These are phyloP conservation scores for Lophius americanus DNA, from an alignment of 2,797 vertebrate genomes.

Conservation along the genomic window DNA sequence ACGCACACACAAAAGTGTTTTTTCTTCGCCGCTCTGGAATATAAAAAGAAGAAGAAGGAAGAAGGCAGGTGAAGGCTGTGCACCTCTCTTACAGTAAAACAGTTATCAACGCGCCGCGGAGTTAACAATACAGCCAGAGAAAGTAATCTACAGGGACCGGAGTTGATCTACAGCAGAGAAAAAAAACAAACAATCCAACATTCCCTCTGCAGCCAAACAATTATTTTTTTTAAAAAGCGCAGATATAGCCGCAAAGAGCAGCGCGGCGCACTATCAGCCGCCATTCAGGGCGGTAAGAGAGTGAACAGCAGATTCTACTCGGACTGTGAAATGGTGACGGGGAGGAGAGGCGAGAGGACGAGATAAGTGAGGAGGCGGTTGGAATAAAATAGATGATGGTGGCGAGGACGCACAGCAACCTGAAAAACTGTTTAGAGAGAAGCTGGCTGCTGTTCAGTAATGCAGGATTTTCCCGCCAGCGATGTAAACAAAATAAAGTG, in stretches of 20 bases:
- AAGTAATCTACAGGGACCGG: neutral
- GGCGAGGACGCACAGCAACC: neutral
- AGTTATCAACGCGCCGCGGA: neutral
- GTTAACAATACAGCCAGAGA: neutral
- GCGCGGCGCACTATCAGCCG: neutral
- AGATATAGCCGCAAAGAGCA: neutral
- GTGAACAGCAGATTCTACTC: conserved; percentile 14
- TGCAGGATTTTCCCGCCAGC: neutral
- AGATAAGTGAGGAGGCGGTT: conserved; percentile 8
- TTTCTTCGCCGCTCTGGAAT: neutral
- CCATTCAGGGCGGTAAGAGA: neutral
- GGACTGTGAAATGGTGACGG: neutral
- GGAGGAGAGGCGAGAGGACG: neutral
- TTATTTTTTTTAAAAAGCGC: neutral
- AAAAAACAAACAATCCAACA: neutral
- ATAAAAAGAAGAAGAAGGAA: neutral
- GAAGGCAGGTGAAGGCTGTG: conserved; percentile 5
- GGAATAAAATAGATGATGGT: conserved; percentile 4
- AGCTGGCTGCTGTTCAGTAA: neutral
- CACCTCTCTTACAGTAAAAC: neutral
- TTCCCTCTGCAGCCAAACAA: neutral
- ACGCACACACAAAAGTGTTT: conserved; percentile 22
- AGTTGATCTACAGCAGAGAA: conserved; percentile 5
- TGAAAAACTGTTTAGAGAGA: neutral
- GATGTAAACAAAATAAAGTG: no score